Base-by-base conservation (phyloP, 2,888 invertebrate species). In the Lypha dubia region DNA sequence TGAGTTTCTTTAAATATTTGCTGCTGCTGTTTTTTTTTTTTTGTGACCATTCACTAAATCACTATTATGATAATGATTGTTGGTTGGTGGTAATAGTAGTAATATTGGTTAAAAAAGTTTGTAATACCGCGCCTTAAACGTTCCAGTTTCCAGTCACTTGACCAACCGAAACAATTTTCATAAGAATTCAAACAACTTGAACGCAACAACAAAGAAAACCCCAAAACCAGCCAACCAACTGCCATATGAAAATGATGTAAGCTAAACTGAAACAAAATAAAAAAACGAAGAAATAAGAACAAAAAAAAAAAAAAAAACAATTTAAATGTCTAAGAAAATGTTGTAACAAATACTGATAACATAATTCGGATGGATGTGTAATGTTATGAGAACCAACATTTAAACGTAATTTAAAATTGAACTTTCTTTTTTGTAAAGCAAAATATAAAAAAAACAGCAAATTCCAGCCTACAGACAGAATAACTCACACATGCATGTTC, bases 61-160 rank as follows among this genome's bases (percentile, higher is more conserved):
- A 56, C 60, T 84, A 75, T 60, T 83, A 83, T 71, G 51, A 67
- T 84, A 84, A 84, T 76, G 79, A 68, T 75, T 80, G 83, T 68
- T 62, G 56, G 58, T 75, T 80, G 83, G 63, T 62, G 56, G 58
- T 38, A 63, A 51, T 73, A 56, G 24, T 71, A 60, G 73, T 73
- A 56, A 56, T 58, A 67, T 80, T 68, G 75, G 68, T 49, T 82
- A 49, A 73, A 49, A 73, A 58, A 56, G 70, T 51, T 71, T 67
- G 79, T 74, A 71, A 76, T 60, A 79, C 79, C 84, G 84, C 79
- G 79, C 84, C 84, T 84, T 80, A 84, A 84, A 80, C 89, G 89
- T 90, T 89, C 88, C 90, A 90, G 91, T 92, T 92, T n/a, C 90
- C 91, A 91, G 91, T 90, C 91, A 90, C 91, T 91, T 91, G 91